Evolutionary conservation across 1,140 invertebrate species (phyloP).

Genomic region (Philotrypesis tridentata): DNA sequence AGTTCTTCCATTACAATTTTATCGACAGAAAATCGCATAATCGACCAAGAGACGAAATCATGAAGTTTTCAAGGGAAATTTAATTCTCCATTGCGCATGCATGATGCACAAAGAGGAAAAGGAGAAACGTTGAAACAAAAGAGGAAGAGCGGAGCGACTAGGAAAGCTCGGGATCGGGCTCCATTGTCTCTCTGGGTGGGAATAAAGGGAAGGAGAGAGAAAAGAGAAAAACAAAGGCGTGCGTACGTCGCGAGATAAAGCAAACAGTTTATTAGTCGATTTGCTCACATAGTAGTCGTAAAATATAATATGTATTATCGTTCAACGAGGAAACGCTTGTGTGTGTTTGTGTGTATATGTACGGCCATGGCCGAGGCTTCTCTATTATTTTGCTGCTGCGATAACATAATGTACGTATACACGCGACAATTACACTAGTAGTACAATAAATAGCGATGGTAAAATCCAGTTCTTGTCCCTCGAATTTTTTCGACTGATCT

Average conservation of each 20-base stretch:
- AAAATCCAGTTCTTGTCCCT: too few relatives aligned
- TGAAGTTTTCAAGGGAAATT: too few relatives aligned
- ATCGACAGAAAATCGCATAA: too few relatives aligned
- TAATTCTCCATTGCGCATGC: too few relatives aligned
- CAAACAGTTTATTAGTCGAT: slow-evolving; percentile 66
- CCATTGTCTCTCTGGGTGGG: neutral
- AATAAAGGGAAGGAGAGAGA: neutral
- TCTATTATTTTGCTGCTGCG: slow-evolving; percentile 33
- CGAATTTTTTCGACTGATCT: neutral
- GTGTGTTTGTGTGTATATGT: too few relatives aligned
- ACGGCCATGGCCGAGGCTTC: neutral
- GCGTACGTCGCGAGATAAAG: slow-evolving; percentile 55
- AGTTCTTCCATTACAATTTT: too few relatives aligned
- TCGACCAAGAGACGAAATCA: too few relatives aligned
- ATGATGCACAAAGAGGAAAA: too few relatives aligned
- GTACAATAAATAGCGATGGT: neutral
- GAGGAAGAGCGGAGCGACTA: neutral
- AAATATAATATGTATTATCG: slow-evolving; percentile 64
- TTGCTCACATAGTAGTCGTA: slow-evolving; percentile 60
- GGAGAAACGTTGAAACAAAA: neutral
- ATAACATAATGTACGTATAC: neutral
- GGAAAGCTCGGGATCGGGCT: neutral
- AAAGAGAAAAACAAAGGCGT: neutral
- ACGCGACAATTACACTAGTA: slow-evolving; percentile 46
- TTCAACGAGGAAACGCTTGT: slow-evolving; percentile 62